A percentile compares a stretch with the other conserved stretches of the same genome.
phyloP scores from a whole-genome alignment of 92 coral and sea anemone genomes.

The Umimayanthus chanpuru region DNA sequence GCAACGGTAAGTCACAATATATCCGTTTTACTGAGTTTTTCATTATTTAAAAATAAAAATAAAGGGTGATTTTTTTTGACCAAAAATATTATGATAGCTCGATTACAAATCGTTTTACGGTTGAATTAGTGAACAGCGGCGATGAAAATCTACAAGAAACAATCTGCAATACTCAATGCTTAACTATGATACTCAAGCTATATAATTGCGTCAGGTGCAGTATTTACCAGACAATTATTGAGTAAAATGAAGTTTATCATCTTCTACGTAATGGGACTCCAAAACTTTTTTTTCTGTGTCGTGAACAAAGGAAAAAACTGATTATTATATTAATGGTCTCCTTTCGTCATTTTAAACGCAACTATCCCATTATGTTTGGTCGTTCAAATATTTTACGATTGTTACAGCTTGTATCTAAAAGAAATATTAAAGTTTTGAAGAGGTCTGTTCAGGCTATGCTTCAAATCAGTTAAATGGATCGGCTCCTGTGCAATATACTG shows the following conservation, averaged over 20 bases:
- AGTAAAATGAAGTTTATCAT: not conserved
- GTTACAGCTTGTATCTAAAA: too few species aligned
- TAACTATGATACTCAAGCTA: not conserved
- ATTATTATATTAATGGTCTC: not conserved
- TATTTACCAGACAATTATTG: not conserved
- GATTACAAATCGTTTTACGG: not conserved
- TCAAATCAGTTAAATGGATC: too few species aligned
- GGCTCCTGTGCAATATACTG: too few species aligned
- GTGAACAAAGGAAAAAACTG: not conserved
- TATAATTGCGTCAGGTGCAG: not conserved
- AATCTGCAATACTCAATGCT: not conserved
- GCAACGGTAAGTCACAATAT: conserved; percentile 3
- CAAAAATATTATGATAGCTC: not conserved
- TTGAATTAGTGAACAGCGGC: not conserved
- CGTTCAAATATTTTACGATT: too few species aligned
- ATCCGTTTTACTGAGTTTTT: not conserved
- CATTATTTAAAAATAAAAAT: not conserved
- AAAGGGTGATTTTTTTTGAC: not conserved
- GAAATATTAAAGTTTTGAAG: too few species aligned
- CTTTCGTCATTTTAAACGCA: too few species aligned
- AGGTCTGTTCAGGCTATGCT: too few species aligned
- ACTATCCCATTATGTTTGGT: too few species aligned
- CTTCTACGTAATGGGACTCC: not conserved
- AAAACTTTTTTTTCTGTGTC: not conserved
- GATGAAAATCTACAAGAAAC: not conserved